Percentiles rank a stretch among this genome's conserved stretches.
Evolutionary conservation across 1,140 invertebrate species (phyloP).

Genomic region (Cyclina sinensis): DNA sequence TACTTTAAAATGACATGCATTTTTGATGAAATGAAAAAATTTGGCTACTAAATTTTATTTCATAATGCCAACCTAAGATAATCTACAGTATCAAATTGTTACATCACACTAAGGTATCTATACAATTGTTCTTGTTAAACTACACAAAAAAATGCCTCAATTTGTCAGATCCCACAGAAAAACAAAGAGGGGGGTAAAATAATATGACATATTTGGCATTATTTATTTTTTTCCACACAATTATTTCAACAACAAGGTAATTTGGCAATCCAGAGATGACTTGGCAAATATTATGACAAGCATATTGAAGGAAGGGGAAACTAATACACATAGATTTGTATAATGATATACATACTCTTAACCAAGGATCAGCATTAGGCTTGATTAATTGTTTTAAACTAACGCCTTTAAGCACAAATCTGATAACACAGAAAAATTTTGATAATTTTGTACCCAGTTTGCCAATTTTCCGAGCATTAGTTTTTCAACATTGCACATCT

Average conservation of each 20-base stretch:
- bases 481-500: too few relatives aligned
- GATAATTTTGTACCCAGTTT: background rate
- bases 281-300: constrained; percentile 1
- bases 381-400: background rate
- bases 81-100: too few relatives aligned
- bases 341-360: constrained; percentile 1
- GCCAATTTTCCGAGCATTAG: too few relatives aligned
- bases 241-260: background rate
- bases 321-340: background rate
- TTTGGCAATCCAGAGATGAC: background rate
- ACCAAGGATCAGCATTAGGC: background rate
- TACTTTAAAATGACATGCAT: too few relatives aligned
- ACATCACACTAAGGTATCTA: too few relatives aligned
- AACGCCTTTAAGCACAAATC: background rate
- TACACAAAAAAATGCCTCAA: too few relatives aligned
- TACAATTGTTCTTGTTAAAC: too few relatives aligned
- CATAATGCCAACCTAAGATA: too few relatives aligned
- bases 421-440: background rate
- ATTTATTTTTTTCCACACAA: background rate
- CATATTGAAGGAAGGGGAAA: background rate
- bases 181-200: constrained; percentile 3
- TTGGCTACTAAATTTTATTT: too few relatives aligned
- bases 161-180: too few relatives aligned
- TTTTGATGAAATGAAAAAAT: too few relatives aligned
- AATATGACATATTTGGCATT: background rate